Evolutionary conservation across 2,797 vertebrate genomes (phyloP).

Genomic region (Lutjanus campechanus): DNA sequence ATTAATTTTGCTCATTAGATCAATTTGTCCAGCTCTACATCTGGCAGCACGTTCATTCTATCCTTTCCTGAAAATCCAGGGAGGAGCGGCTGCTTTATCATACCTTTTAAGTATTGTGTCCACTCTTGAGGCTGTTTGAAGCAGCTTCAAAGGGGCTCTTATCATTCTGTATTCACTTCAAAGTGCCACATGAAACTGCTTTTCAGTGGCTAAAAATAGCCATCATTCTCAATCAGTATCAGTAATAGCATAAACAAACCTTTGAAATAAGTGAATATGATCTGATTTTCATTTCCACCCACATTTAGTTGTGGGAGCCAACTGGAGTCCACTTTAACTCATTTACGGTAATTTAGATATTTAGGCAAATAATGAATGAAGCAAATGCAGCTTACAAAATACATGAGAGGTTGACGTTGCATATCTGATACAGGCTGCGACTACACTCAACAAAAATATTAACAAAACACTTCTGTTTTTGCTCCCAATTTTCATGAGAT

Average conservation of each 20-base stretch:
- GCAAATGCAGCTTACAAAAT: background rate
- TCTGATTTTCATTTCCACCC: constrained; percentile 9
- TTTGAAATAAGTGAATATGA: constrained; percentile 25
- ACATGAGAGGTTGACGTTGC: background rate
- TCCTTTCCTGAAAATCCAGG: background rate
- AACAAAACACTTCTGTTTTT: too few species aligned
- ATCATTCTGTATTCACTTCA: constrained; percentile 50
- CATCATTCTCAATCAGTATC: constrained; percentile 11
- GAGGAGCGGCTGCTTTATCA: constrained; percentile 17
- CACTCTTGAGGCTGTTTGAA: constrained; percentile 57
- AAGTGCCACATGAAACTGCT: constrained; percentile 36
- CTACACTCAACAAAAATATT: too few species aligned
- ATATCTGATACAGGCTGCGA: background rate
- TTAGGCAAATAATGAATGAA: background rate
- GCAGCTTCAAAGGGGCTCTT: constrained; percentile 54
- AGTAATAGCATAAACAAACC: constrained; percentile 16
- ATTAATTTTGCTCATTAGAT: constrained; percentile 5
- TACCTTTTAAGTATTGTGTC: constrained; percentile 43
- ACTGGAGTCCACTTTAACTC: background rate
- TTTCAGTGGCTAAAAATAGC: constrained; percentile 41
- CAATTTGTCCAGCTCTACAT: background rate
- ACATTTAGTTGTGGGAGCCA: background rate
- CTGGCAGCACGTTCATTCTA: background rate
- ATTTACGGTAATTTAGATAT: background rate
- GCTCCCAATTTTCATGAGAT: too few species aligned